Percentiles rank a stretch among this genome's conserved stretches.
These are phyloP conservation scores for Lichenostomus cassidix DNA, from an alignment of 2,113 vertebrate genomes.

Conservation along the genomic window DNA sequence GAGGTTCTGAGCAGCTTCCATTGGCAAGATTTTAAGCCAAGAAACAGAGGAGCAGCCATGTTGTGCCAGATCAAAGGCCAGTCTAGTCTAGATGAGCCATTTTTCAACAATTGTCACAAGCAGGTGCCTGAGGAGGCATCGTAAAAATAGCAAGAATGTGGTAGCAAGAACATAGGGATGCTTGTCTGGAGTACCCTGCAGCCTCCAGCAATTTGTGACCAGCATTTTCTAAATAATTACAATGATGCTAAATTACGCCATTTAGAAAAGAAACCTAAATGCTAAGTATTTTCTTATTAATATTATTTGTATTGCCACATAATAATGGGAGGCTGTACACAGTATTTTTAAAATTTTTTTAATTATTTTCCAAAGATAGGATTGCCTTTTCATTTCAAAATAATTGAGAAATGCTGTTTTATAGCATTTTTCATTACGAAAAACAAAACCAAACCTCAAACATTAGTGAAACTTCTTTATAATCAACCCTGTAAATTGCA, in stretches of 20 bases:
- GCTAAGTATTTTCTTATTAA: neutral
- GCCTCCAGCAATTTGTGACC: neutral
- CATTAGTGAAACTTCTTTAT: neutral
- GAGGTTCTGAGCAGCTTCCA: neutral
- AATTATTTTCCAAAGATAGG: neutral
- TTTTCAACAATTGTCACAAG: neutral
- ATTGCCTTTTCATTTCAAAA: neutral
- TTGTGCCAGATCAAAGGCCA: neutral
- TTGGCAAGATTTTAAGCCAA: neutral
- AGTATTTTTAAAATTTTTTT: neutral
- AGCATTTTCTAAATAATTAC: neutral
- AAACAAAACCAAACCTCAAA: neutral
- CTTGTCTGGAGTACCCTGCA: neutral
- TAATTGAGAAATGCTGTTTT: neutral
- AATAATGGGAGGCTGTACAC: neutral
- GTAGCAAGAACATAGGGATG: neutral
- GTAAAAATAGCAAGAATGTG: neutral
- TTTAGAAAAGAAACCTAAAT: neutral
- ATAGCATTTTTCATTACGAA: neutral
- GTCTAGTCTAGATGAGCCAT: neutral
- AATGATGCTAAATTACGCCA: neutral
- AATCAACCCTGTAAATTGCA: neutral
- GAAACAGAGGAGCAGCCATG: neutral
- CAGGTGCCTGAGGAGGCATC: neutral
- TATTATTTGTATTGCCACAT: neutral